Percentiles rank a stretch among this genome's conserved stretches.
These are phyloP conservation scores for Chelon labrosus DNA, from an alignment of 2,797 vertebrate species.

Conservation along the genomic window DNA sequence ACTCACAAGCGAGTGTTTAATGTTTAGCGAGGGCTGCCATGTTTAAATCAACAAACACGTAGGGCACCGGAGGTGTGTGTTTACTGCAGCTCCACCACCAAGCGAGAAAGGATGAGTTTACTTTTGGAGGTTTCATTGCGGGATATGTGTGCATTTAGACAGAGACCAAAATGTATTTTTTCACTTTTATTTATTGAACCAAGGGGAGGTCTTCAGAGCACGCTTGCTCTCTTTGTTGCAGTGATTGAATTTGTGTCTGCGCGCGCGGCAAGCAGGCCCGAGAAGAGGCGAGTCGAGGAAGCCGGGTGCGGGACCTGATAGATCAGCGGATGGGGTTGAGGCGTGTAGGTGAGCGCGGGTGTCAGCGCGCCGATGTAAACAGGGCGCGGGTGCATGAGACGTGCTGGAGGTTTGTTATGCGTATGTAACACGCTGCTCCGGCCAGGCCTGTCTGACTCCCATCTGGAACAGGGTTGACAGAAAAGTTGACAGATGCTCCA, in stretches of 20 bases:
- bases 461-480: constrained; percentile 76
- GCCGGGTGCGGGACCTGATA: constrained; percentile 54
- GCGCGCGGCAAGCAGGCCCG: constrained; percentile 12
- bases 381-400: constrained; percentile 53
- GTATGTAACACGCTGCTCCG: constrained; percentile 63
- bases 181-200: constrained; percentile 59
- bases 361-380: constrained; percentile 74
- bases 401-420: constrained; percentile 66
- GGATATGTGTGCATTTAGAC: constrained; percentile 47
- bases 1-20: constrained; percentile 75
- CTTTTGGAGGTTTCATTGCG: constrained; percentile 17
- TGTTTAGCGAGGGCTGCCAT: constrained; percentile 38
- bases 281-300: constrained; percentile 6
- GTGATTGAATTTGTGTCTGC: constrained; percentile 43
- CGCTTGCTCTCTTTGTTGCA: constrained; percentile 12
- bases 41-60: constrained; percentile 64
- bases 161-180: constrained; percentile 1
- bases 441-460: constrained; percentile 72
- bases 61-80: constrained; percentile 47
- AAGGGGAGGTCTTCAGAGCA: constrained; percentile 44
- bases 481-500: constrained; percentile 79
- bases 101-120: constrained; percentile 33
- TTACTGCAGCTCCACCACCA: constrained; percentile 46
- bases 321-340: constrained; percentile 61
- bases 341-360: constrained; percentile 67